A percentile compares a stretch with the other conserved stretches of the same genome.
These are phyloP conservation scores for Cariama cristata DNA, from an alignment of 2,113 vertebrate genomes.

Conservation along the genomic window DNA sequence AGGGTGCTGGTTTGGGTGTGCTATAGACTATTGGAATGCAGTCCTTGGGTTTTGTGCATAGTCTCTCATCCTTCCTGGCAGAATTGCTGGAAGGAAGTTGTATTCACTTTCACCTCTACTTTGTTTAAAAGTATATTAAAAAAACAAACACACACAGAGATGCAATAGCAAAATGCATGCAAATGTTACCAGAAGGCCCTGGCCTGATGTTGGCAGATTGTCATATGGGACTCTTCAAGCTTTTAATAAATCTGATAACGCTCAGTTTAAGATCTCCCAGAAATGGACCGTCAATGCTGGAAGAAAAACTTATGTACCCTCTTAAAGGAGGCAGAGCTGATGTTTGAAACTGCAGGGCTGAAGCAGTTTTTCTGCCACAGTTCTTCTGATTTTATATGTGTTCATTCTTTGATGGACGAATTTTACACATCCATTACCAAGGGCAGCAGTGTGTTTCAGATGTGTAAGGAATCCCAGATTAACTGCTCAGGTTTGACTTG, in stretches of 20 bases:
- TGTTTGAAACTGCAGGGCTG: neutral
- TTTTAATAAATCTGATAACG: neutral
- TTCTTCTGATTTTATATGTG: neutral
- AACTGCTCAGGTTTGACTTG: neutral
- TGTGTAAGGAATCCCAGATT: neutral
- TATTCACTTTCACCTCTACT: neutral
- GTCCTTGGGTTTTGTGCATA: neutral
- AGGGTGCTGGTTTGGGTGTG: neutral
- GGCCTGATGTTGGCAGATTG: neutral
- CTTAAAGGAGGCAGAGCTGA: neutral
- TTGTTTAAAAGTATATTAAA: neutral
- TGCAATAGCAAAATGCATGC: neutral
- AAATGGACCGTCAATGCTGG: neutral
- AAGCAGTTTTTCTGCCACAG: neutral
- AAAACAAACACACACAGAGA: neutral
- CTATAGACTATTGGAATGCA: neutral
- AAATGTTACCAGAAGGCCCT: neutral
- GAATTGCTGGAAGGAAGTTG: neutral
- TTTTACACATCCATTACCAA: neutral
- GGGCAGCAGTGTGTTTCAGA: neutral
- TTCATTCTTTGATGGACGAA: neutral
- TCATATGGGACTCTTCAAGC: neutral
- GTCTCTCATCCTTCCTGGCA: neutral
- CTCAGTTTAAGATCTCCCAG: neutral
- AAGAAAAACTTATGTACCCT: neutral